Evolutionary conservation across 2,888 invertebrate genomes (phyloP).

Genomic region (Troilus luridus): DNA sequence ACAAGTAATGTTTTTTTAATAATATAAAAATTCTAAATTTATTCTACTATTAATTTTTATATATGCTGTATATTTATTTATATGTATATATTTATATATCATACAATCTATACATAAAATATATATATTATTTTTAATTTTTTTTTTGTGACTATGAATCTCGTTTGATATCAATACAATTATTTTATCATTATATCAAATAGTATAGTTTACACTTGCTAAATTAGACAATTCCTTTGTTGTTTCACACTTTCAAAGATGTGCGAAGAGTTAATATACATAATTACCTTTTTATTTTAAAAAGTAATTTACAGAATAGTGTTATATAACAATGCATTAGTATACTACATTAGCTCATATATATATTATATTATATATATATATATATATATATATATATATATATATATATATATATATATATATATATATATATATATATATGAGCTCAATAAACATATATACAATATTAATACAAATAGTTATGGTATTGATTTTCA

Average conservation of each 20-base stretch:
- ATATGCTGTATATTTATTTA: conserved; percentile 28
- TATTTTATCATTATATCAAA: conserved; percentile 16
- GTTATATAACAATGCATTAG: conserved; percentile 25
- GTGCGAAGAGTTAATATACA: conserved; percentile 17
- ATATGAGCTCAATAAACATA: conserved; percentile 44
- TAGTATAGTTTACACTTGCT: conserved; percentile 16
- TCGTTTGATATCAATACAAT: conserved; percentile 32
- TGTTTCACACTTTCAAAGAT: conserved; percentile 26
- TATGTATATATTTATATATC: conserved; percentile 49
- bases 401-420: conserved; percentile 14
- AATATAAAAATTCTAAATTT: conserved; percentile 45
- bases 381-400: background rate
- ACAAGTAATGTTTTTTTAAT: conserved; percentile 14
- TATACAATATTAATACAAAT: conserved; percentile 15
- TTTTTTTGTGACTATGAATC: conserved; percentile 11
- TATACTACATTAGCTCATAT: background rate
- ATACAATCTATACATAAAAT: conserved; percentile 50
- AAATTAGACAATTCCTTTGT: conserved; percentile 47
- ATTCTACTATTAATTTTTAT: conserved; percentile 29
- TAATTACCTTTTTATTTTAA: background rate
- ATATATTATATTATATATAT: too few relatives aligned
- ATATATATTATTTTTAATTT: conserved; percentile 18
- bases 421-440: background rate
- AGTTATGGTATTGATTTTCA: background rate
- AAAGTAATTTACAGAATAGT: conserved; percentile 10